phyloP scores from a whole-genome alignment of 2,888 invertebrate genomes.

The Tetanocera ferruginea region DNA sequence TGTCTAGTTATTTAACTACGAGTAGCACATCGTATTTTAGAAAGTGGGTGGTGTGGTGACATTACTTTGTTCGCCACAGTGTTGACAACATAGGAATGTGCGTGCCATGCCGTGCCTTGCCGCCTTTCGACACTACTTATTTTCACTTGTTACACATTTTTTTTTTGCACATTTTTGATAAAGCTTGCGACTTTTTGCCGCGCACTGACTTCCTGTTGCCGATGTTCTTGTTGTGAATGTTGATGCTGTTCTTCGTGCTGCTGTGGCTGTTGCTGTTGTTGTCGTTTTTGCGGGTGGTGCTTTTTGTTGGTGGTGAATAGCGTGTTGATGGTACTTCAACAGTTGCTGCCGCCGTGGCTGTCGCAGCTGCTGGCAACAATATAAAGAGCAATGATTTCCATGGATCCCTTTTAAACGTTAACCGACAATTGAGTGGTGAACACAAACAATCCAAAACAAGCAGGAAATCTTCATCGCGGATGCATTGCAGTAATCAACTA shows the following conservation, averaged over 20 bases:
- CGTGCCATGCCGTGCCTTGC: background rate
- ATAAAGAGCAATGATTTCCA: constrained; percentile 60
- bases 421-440: constrained; percentile 67
- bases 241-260: constrained; percentile 37
- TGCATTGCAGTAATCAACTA: background rate
- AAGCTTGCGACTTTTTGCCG: constrained; percentile 18
- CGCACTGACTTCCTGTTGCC: constrained; percentile 12
- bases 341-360: constrained; percentile 48
- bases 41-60: constrained; percentile 19
- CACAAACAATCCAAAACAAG: constrained; percentile 37
- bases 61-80: background rate
- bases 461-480: background rate
- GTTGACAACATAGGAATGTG: constrained; percentile 16
- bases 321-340: constrained; percentile 28
- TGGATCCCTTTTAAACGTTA: constrained; percentile 65
- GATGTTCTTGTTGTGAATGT: constrained; percentile 10
- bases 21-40: background rate
- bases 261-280: constrained; percentile 35
- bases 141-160: constrained; percentile 57
- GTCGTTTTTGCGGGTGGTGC: constrained; percentile 47
- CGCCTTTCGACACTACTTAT: constrained; percentile 17
- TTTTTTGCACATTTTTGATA: constrained; percentile 20
- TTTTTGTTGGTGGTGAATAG: constrained; percentile 25
- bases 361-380: constrained; percentile 48
- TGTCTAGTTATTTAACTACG: background rate